A percentile compares a stretch with the other conserved stretches of the same genome.
phyloP scores from a whole-genome alignment of 2,113 vertebrate species.

The Garra rufa region DNA sequence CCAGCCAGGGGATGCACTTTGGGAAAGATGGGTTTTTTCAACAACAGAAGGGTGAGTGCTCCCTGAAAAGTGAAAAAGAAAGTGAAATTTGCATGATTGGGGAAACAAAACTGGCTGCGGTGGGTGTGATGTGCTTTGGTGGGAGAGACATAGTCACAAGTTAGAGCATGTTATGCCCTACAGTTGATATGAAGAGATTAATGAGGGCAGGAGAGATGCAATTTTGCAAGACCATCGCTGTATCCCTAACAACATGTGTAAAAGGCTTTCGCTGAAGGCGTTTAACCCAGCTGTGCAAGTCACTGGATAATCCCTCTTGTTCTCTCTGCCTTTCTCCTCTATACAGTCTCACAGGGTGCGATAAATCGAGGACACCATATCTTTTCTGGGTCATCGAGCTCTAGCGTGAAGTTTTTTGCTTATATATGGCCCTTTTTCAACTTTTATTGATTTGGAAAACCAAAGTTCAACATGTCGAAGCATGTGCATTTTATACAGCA shows the following conservation, averaged over 20 bases:
- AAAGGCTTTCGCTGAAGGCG: constrained; percentile 60
- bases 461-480: neutral
- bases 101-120: neutral
- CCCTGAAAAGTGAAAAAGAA: constrained; percentile 73
- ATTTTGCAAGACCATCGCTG: constrained; percentile 51
- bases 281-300: constrained; percentile 46
- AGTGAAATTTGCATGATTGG: constrained; percentile 6
- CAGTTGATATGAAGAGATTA: constrained; percentile 30
- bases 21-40: constrained; percentile 81
- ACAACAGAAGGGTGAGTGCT: constrained; percentile 85
- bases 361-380: constrained; percentile 16
- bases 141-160: neutral
- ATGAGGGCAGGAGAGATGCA: constrained; percentile 16
- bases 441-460: neutral
- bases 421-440: neutral
- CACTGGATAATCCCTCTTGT: constrained; percentile 36
- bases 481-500: no score
- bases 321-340: neutral
- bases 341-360: neutral
- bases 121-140: constrained; percentile 15
- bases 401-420: neutral
- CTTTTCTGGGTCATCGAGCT: constrained; percentile 30
- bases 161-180: neutral
- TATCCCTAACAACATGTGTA: constrained; percentile 74
- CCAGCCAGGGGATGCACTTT: constrained; percentile 81